Percentiles rank a stretch among this genome's conserved stretches.
Conservation (phyloP, 2,888 invertebrate genomes). For the Diaphora mendica region DNA sequence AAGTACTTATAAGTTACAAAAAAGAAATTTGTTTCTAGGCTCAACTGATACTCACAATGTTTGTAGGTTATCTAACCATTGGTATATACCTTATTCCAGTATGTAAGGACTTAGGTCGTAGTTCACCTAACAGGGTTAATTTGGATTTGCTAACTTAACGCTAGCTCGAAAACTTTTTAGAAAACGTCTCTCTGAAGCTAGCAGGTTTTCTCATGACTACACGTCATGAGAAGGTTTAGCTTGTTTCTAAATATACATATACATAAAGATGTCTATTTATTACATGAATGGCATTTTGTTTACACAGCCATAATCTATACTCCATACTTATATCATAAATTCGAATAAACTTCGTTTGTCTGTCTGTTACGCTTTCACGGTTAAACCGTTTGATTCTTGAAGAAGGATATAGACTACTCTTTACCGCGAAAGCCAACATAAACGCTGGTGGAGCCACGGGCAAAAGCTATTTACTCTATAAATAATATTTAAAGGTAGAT, state of each 20-base stretch:
- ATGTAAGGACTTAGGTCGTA: neutral
- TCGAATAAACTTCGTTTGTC: too few relatives aligned
- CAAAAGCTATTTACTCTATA: neutral
- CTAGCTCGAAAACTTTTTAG: neutral
- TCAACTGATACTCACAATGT: neutral
- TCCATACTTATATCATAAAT: too few relatives aligned
- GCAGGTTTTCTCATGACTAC: neutral
- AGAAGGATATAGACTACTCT: too few relatives aligned
- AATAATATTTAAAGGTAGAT: neutral
- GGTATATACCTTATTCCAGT: neutral
- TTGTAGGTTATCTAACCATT: neutral
- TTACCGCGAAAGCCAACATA: too few relatives aligned
- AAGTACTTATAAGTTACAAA: neutral
- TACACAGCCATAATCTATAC: neutral
- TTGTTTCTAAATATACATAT: neutral
- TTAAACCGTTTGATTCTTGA: too few relatives aligned
- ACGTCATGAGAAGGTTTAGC: too few relatives aligned
- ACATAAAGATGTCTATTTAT: neutral
- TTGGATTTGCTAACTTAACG: neutral
- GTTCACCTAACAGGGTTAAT: neutral
- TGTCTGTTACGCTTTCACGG: too few relatives aligned
- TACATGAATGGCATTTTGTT: neutral
- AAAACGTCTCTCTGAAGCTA: neutral
- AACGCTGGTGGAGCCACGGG: too few relatives aligned
- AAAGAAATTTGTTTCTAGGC: neutral